A percentile compares a stretch with the other conserved stretches of the same genome.
Conservation (phyloP, 1,140 invertebrate species). For the Hestina assimilis region DNA sequence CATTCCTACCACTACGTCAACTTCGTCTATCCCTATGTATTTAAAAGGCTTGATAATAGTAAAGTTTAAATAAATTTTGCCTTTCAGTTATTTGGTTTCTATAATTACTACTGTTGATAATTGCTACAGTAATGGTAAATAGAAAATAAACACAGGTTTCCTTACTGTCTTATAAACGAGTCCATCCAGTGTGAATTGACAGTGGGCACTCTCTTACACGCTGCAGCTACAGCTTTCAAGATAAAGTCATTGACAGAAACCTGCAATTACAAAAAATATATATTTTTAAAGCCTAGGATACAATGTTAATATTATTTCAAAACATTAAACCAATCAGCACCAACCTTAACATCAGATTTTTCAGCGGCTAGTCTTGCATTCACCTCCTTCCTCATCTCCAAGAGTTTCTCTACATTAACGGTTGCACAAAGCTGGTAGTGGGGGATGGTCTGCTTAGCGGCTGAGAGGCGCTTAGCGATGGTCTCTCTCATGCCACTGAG, state of each 20-base stretch:
- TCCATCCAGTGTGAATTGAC: slow-evolving; percentile 98
- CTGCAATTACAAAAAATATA: slow-evolving; percentile 73
- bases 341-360: slow-evolving; percentile 77
- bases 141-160: too few species aligned
- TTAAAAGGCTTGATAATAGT: too few species aligned
- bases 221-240: slow-evolving; percentile 95
- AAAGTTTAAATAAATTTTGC: too few species aligned
- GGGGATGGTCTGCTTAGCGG: slow-evolving; percentile 96
- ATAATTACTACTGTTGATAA: too few species aligned
- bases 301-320: too few species aligned
- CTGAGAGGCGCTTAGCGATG: slow-evolving; percentile 93
- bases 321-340: slow-evolving; percentile 1
- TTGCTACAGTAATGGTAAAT: not conserved
- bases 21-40: too few species aligned
- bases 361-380: slow-evolving; percentile 90
- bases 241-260: slow-evolving; percentile 98
- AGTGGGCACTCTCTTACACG: slow-evolving; percentile 95
- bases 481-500: slow-evolving; percentile 92
- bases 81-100: too few species aligned
- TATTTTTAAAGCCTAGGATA: too few species aligned
- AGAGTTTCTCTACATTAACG: slow-evolving; percentile 88
- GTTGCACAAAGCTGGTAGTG: slow-evolving; percentile 97
- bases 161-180: slow-evolving; percentile 95
- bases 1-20: too few species aligned
- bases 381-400: slow-evolving; percentile 83